Percentiles rank a stretch among this genome's conserved stretches.
phyloP scores from a whole-genome alignment of 2,113 vertebrate genomes.

The Recurvirostra avosetta region DNA sequence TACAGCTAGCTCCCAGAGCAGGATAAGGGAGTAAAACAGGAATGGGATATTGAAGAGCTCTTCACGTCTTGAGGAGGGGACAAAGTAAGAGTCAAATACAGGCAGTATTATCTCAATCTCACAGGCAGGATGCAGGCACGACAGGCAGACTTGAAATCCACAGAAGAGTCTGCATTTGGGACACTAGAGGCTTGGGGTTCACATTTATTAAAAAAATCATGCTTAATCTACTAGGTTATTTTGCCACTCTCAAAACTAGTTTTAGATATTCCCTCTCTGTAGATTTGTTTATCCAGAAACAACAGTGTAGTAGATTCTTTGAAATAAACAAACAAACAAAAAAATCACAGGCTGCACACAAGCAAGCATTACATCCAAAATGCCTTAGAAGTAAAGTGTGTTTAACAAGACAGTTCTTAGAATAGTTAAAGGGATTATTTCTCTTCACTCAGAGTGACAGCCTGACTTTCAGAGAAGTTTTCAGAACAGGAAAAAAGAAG shows the following conservation, averaged over 20 bases:
- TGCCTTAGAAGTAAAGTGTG: neutral
- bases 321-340: neutral
- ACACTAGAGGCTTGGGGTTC: neutral
- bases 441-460: neutral
- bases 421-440: neutral
- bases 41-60: neutral
- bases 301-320: neutral
- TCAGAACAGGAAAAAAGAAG: neutral
- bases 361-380: neutral
- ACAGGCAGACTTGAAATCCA: neutral
- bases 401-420: neutral
- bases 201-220: neutral
- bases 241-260: neutral
- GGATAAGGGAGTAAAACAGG: neutral
- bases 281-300: neutral
- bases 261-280: neutral
- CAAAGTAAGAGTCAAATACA: neutral
- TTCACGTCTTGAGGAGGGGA: neutral
- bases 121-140: neutral
- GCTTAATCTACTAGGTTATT: neutral
- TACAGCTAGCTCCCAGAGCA: neutral
- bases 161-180: neutral
- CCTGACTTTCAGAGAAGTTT: neutral
- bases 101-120: neutral
- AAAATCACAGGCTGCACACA: neutral